These are phyloP conservation scores for Mythimna loreyi DNA, from an alignment of 2,888 invertebrate species.

Conservation along the genomic window DNA sequence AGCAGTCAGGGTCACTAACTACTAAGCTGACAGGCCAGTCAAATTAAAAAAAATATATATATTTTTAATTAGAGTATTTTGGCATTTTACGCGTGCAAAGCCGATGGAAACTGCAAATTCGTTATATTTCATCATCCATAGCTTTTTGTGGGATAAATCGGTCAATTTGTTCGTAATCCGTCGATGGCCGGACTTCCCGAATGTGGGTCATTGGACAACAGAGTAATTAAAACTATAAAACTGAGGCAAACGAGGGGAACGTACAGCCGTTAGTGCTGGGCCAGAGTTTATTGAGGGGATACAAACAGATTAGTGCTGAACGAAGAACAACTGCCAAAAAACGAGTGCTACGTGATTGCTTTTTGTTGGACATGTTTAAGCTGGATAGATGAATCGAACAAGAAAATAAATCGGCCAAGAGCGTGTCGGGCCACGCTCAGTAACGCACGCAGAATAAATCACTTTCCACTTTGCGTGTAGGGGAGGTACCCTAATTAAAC, in stretches of 20 bases:
- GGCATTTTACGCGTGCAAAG: no score
- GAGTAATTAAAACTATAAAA: slow-evolving; percentile 50
- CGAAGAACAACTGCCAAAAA: slow-evolving; percentile 23
- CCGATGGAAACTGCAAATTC: background rate
- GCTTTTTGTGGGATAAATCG: background rate
- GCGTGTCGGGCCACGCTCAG: no score
- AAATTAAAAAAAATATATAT: no score
- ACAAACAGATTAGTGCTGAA: slow-evolving; percentile 43
- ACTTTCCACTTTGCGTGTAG: no score
- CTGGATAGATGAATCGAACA: no score
- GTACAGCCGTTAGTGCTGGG: slow-evolving; percentile 15
- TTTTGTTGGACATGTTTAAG: no score
- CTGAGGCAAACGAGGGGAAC: slow-evolving; percentile 22
- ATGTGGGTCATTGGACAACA: slow-evolving; percentile 37
- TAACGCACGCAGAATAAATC: no score
- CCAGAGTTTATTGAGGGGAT: slow-evolving; percentile 23
- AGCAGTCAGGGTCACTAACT: no score
- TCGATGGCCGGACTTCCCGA: slow-evolving; percentile 2
- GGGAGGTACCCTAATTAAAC: no score
- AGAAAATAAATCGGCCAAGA: no score
- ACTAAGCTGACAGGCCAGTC: no score
- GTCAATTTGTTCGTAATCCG: slow-evolving; percentile 19
- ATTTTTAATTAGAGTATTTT: no score
- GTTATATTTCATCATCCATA: background rate
- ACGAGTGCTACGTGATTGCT: slow-evolving; percentile 1